phyloP scores from a whole-genome alignment of 2,113 vertebrate species.

The Bettongia penicillata region DNA sequence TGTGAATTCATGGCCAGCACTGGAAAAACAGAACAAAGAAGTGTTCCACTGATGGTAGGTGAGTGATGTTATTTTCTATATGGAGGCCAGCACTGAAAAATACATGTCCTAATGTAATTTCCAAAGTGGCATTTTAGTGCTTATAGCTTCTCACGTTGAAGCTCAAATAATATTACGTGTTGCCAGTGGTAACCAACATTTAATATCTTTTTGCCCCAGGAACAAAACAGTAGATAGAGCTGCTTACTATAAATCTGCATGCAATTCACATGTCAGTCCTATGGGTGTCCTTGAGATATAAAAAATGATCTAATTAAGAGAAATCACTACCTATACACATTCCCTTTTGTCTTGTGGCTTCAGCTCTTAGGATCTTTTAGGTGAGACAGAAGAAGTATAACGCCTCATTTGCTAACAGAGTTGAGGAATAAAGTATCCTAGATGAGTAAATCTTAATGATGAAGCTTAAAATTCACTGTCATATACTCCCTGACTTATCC shows the following conservation, averaged over 20 bases:
- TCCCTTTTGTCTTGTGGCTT: neutral
- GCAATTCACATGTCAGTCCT: neutral
- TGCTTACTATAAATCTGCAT: neutral
- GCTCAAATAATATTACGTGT: neutral
- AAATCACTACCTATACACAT: neutral
- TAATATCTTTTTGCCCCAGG: neutral
- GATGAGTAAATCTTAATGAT: neutral
- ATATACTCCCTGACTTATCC: neutral
- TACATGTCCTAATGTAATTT: neutral
- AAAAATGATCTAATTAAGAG: neutral
- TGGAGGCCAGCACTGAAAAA: neutral
- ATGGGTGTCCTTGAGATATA: neutral
- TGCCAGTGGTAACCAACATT: neutral
- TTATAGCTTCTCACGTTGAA: neutral
- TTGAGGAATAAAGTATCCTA: neutral
- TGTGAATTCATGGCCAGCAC: neutral
- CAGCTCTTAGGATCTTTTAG: neutral
- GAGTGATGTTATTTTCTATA: neutral
- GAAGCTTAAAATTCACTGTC: neutral
- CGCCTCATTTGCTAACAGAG: neutral
- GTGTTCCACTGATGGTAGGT: neutral
- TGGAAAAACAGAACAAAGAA: neutral
- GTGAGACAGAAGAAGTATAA: neutral
- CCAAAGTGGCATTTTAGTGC: neutral
- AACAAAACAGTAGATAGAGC: neutral